phyloP scores from a whole-genome alignment of 2,888 invertebrate species.

The Leucania comma region DNA sequence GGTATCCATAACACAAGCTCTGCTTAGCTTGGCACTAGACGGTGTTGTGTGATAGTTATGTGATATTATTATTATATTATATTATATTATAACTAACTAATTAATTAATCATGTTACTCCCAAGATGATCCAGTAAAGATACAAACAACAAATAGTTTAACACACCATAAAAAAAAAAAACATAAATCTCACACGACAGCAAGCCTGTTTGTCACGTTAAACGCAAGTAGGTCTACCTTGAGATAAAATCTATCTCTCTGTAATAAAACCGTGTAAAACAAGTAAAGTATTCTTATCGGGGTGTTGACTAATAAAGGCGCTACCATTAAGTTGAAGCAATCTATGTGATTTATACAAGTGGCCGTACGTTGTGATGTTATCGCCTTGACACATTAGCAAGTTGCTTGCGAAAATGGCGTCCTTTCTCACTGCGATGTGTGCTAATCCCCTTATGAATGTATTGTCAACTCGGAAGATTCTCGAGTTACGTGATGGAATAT shows the following conservation, averaged over 20 bases:
- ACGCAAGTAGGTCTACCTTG: slow-evolving; percentile 7
- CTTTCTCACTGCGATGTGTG: slow-evolving; percentile 59
- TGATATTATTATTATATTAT: too few relatives aligned
- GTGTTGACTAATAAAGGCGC: slow-evolving; percentile 55
- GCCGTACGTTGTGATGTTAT: slow-evolving; percentile 57
- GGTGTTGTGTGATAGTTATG: too few relatives aligned
- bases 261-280: slow-evolving; percentile 57
- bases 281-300: slow-evolving; percentile 39
- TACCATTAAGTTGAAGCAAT: slow-evolving; percentile 56
- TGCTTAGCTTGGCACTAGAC: too few relatives aligned
- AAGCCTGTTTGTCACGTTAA: slow-evolving; percentile 28
- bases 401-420: slow-evolving; percentile 50
- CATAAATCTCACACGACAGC: not conserved
- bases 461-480: slow-evolving; percentile 31
- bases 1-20: too few relatives aligned
- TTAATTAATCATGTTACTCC: too few relatives aligned
- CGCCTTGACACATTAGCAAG: slow-evolving; percentile 65
- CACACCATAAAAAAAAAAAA: slow-evolving; percentile 10
- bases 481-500: slow-evolving; percentile 12
- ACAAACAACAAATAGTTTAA: not conserved
- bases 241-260: slow-evolving; percentile 46
- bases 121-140: slow-evolving; percentile 5
- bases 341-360: slow-evolving; percentile 59
- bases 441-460: slow-evolving; percentile 52
- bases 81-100: too few relatives aligned